Conservation (phyloP, 2,113 vertebrate species). For the Tringa solitaria region DNA sequence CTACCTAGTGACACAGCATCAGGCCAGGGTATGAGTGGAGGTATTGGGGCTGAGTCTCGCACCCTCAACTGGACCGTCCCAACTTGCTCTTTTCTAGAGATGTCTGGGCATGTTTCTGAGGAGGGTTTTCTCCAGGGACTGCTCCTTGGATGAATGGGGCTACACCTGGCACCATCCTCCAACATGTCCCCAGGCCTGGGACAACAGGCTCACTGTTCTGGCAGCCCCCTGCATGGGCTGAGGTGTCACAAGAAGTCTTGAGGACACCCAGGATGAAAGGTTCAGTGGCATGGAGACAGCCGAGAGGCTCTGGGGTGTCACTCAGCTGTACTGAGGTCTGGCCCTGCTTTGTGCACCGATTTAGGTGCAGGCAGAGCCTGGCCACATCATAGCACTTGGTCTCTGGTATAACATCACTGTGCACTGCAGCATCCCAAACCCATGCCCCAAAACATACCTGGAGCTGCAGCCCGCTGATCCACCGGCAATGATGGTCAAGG, state of each 20-base stretch:
- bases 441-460: background rate
- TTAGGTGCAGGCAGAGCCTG: background rate
- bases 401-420: background rate
- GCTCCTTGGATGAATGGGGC: background rate
- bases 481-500: accelerated
- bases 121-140: background rate
- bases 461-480: background rate
- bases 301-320: background rate
- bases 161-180: background rate
- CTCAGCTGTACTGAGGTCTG: background rate
- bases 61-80: background rate
- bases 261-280: background rate
- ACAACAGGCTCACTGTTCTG: background rate
- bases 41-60: accelerated
- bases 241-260: background rate
- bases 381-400: accelerated
- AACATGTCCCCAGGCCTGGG: background rate
- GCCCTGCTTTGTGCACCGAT: background rate
- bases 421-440: background rate
- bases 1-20: background rate
- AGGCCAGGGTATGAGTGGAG: background rate
- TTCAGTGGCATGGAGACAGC: background rate
- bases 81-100: background rate
- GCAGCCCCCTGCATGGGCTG: background rate
- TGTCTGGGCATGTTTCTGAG: background rate